Base-by-base conservation (phyloP, 2,888 invertebrate genomes). In the Tenthredo scrophulariae region DNA sequence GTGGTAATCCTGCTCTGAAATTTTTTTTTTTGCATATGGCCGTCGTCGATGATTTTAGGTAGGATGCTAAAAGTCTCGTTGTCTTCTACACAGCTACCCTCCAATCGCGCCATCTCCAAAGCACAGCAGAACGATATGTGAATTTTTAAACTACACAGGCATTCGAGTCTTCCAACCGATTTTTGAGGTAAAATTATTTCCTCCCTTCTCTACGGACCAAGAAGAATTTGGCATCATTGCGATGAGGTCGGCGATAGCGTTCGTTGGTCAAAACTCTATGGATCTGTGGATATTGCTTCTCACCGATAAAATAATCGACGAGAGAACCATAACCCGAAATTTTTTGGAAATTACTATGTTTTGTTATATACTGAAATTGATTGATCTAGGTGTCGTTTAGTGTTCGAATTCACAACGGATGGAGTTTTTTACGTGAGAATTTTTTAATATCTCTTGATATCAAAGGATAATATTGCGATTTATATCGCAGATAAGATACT, bases 111-210 rank as follows among this genome's bases (percentile, higher is more conserved):
- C 62, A 7, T 40, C 3, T 7, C 13, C n/a, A n/a, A 40, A 37
- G n/a, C 1, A 18, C 77, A 77, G 50, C 77, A 77, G n/a, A 77
- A 29, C 33, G 77, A 26, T 37, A 70, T 29, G 15, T 37, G n/a
- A 13, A 29, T 29, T 70, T 70, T 70, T 1, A 15, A 37, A 37
- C 18, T 15, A 3, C 70, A 22, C 0, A 13, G 13, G 10, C 62
- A 62, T 10, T 22, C 26, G 62, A 62, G 5, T 7, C 13, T 26
- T 62, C 13, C 26, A 10, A 1, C 26, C 26, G 6, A 26, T 62
- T 7, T 26, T 26, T 26, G 10, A 5, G 62, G 2, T 9, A 26
- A 62, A 62, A 1, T 62, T 5, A 3, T 26, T 26, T 26, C 13
- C 22, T 13, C 9, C 2, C 3, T 62, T 26, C 13, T 9, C 26